Base-by-base conservation (phyloP, 2,888 invertebrate genomes). In the Dasypolia templi region DNA sequence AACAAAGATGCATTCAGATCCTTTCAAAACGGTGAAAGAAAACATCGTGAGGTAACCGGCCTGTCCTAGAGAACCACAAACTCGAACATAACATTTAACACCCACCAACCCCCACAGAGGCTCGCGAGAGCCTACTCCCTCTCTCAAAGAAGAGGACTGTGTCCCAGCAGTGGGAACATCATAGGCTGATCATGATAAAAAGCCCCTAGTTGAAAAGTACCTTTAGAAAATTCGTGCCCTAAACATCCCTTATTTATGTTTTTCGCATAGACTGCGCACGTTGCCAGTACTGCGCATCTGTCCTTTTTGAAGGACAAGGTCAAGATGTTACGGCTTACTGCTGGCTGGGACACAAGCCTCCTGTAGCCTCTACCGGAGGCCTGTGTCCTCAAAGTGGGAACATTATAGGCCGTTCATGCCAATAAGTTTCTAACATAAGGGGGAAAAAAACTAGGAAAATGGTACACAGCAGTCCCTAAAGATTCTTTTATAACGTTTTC, bases 301-400 rank as follows among this genome's bases (percentile, higher is more conserved):
- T 62, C 42, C 62, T 63, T 66, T 62, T 29, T n/a, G 35, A 77
- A 77, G 65, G 77, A 66, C 46, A 65, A 62, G 32, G 46, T 77
- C 64, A 63, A 55, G 77, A 46, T 29, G 9, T 14, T 17, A 29
- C 29, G 5, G 35, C 17, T n/a, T 5, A 5, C 19, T 11, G 17
- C 39, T 19, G 11, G 3, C 39, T 19, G 11, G 3, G 19, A 19
- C 19, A 39, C 17, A 6, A 61, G 61, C 3, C 19, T 61, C 17
- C 2, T n/a, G 19, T 19, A 19, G 26, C 4, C 58, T 29, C 29
- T 14, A 19, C 7, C n/a, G 2, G 3, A 42, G 4, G 0, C 44
- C 19, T 35, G 9, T 22, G 3, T 11, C 39, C 59, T 17, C 42
- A 11, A 39, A 58, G 12, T 29, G 26, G 39, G 39, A n/a, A 14